phyloP scores from a whole-genome alignment of 2,797 vertebrate genomes.

The Acipenser ruthenus region DNA sequence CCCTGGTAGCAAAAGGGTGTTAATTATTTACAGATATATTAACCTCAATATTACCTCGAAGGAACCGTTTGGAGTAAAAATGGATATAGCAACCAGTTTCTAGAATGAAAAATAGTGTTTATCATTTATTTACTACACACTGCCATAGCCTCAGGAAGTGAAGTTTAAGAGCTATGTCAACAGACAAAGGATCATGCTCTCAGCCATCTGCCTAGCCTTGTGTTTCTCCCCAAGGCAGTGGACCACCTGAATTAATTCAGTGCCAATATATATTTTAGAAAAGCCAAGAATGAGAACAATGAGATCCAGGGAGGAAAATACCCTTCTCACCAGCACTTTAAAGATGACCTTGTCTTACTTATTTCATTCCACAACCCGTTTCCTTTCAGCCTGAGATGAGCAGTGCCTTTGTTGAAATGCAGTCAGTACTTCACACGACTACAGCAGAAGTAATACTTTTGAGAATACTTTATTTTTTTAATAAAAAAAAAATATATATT shows the following conservation, averaged over 20 bases:
- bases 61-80: slow-evolving; percentile 33
- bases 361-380: background rate
- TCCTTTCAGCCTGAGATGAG: background rate
- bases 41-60: slow-evolving; percentile 47
- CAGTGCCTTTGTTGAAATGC: slow-evolving; percentile 3
- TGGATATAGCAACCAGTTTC: slow-evolving; percentile 18
- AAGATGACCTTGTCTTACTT: slow-evolving; percentile 15
- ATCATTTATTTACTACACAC: slow-evolving; percentile 68
- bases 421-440: slow-evolving; percentile 17
- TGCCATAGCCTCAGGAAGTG: slow-evolving; percentile 43
- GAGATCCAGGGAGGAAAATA: background rate
- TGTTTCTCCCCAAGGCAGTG: slow-evolving; percentile 57
- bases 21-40: slow-evolving; percentile 58
- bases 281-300: slow-evolving; percentile 7
- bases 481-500: too few species aligned
- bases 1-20: slow-evolving; percentile 28
- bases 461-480: too few species aligned
- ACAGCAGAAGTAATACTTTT: too few species aligned
- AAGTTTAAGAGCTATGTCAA: slow-evolving; percentile 73
- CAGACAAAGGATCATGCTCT: slow-evolving; percentile 64
- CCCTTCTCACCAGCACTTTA: slow-evolving; percentile 17
- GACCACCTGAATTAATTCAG: slow-evolving; percentile 55
- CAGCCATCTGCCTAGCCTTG: slow-evolving; percentile 57
- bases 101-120: slow-evolving; percentile 47
- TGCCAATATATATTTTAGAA: slow-evolving; percentile 11